These are phyloP conservation scores for Dromaius novaehollandiae DNA, from an alignment of 2,113 vertebrate genomes.

Conservation along the genomic window DNA sequence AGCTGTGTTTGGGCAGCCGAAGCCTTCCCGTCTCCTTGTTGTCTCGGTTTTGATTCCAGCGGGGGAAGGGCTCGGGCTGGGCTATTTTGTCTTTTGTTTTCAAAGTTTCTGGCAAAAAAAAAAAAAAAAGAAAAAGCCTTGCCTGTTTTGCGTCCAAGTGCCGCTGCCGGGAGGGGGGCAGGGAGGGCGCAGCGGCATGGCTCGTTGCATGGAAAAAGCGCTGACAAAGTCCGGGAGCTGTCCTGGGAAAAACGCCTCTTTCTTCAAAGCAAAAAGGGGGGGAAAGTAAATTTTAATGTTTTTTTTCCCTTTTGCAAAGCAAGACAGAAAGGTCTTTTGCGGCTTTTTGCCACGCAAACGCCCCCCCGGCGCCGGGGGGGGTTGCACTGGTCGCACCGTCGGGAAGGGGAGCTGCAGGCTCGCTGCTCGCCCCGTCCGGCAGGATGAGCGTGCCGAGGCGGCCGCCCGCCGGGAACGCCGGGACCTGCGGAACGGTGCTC, in stretches of 20 bases:
- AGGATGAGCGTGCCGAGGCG: too few relatives aligned
- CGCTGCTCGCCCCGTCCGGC: too few relatives aligned
- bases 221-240: background rate
- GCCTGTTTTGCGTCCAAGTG: slow-evolving; percentile 36
- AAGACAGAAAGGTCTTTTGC: background rate
- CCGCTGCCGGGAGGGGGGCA: background rate
- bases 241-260: background rate
- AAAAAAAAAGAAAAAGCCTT: background rate
- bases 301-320: background rate
- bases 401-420: background rate
- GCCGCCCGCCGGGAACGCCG: too few relatives aligned
- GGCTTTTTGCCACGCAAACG: background rate
- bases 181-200: background rate
- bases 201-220: background rate
- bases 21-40: background rate
- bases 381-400: background rate
- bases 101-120: background rate
- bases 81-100: slow-evolving; percentile 26
- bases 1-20: slow-evolving; percentile 48
- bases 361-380: background rate
- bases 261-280: background rate
- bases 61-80: slow-evolving; percentile 9
- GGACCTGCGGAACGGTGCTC: too few relatives aligned
- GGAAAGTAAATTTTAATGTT: background rate
- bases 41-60: slow-evolving; percentile 13